A percentile compares a stretch with the other conserved stretches of the same genome.
Conservation (phyloP, 2,797 vertebrate species). For the Morelia viridis region DNA sequence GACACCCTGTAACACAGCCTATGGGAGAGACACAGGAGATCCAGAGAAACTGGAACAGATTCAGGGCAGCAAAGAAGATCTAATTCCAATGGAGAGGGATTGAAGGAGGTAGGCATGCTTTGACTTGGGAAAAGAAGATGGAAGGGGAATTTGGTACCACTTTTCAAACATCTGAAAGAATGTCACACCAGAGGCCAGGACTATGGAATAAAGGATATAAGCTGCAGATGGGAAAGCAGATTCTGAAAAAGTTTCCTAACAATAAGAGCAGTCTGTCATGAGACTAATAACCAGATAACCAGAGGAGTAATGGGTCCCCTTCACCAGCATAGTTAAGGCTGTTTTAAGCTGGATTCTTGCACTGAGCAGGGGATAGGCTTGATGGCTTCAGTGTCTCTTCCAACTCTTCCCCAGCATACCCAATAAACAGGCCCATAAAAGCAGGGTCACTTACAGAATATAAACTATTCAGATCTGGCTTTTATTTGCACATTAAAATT, state of each 20-base stretch:
- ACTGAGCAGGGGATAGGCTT: background rate
- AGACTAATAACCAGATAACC: background rate
- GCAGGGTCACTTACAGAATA: background rate
- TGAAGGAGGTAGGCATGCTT: background rate
- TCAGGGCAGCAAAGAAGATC: background rate
- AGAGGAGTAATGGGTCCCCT: background rate
- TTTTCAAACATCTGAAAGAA: background rate
- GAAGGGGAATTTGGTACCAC: background rate
- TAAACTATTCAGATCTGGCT: background rate
- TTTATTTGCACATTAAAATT: conserved; percentile 9
- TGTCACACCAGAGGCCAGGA: background rate
- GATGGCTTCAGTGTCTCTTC: background rate
- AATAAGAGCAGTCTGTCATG: background rate
- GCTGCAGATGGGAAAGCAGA: background rate
- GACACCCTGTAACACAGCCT: background rate
- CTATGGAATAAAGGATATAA: background rate
- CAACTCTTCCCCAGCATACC: background rate
- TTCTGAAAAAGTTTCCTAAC: background rate
- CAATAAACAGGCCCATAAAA: background rate
- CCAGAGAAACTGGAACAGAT: background rate
- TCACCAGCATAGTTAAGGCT: background rate
- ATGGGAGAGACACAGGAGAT: background rate
- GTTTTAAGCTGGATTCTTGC: background rate
- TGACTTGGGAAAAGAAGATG: background rate
- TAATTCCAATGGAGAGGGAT: background rate